Percentiles rank a stretch among this genome's conserved stretches.
Conservation (phyloP, 2,888 invertebrate species). For the Lottia scabra region DNA sequence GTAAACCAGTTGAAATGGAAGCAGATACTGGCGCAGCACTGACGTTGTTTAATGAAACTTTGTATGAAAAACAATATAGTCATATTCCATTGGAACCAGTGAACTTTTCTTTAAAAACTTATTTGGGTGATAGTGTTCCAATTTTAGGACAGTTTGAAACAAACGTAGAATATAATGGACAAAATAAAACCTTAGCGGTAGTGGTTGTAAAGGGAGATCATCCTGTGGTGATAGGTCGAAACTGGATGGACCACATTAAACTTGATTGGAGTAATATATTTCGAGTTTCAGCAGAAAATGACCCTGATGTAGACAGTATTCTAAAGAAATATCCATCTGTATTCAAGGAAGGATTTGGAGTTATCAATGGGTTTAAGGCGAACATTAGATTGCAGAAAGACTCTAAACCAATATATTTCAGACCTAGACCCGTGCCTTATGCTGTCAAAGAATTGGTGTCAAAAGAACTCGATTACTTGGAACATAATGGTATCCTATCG, state of each 20-base stretch:
- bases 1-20: not conserved
- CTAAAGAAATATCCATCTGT: not conserved
- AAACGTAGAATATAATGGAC: not conserved
- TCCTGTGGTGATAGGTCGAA: not conserved
- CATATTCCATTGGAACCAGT: not conserved
- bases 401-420: not conserved
- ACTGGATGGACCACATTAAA: not conserved
- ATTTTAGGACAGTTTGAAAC: not conserved
- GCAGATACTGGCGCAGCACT: not conserved
- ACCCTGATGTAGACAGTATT: not conserved
- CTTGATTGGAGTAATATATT: not conserved
- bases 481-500: no score
- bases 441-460: not conserved
- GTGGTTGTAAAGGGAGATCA: not conserved
- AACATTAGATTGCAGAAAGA: not conserved
- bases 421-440: conserved; percentile 9
- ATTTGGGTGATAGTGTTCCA: not conserved
- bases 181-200: not conserved
- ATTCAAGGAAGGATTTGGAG: not conserved
- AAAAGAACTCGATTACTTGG: conserved; percentile 6
- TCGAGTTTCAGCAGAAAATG: not conserved
- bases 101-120: not conserved
- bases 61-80: not conserved
- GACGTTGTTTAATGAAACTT: not conserved
- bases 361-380: not conserved